phyloP scores from a whole-genome alignment of 1,140 invertebrate species.

The Leguminivora glycinivorella region DNA sequence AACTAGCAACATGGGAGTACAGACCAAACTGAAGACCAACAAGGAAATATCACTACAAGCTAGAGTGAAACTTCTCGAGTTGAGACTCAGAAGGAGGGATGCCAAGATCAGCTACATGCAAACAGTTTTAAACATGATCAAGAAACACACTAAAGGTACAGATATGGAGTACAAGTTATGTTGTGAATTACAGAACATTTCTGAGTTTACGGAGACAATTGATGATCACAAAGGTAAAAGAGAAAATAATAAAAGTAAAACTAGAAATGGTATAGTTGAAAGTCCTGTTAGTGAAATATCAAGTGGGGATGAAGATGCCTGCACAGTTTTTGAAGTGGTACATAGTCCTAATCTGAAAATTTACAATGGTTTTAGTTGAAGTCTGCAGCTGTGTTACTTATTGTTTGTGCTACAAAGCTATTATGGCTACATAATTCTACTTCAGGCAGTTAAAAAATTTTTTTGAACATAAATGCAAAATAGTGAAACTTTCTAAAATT shows the following conservation, averaged over 20 bases:
- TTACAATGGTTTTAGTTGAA: constrained; percentile 6
- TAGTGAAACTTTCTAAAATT: too few species aligned
- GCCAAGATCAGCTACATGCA: constrained; percentile 10
- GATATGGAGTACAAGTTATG: constrained; percentile 22
- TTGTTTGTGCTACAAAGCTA: too few species aligned
- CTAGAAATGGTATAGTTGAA: not conserved
- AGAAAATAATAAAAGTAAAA: not conserved
- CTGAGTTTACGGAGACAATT: not conserved
- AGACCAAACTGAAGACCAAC: not conserved
- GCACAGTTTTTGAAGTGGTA: constrained; percentile 1
- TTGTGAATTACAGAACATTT: constrained; percentile 18
- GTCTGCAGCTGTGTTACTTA: too few species aligned
- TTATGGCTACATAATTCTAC: too few species aligned
- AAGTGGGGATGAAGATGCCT: not conserved
- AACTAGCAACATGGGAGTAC: not conserved
- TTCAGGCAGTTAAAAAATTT: too few species aligned
- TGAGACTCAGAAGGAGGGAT: constrained; percentile 2
- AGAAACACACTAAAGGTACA: constrained; percentile 4
- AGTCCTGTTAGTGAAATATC: constrained; percentile 9
- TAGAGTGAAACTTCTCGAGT: not conserved
- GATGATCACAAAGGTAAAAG: not conserved
- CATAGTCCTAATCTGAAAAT: constrained; percentile 2
- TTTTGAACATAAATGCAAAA: too few species aligned
- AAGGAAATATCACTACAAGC: not conserved
- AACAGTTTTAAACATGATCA: constrained; percentile 18